Percentiles rank a stretch among this genome's conserved stretches.
Conservation (phyloP, 2,113 vertebrate genomes). For the Hucho hucho region DNA sequence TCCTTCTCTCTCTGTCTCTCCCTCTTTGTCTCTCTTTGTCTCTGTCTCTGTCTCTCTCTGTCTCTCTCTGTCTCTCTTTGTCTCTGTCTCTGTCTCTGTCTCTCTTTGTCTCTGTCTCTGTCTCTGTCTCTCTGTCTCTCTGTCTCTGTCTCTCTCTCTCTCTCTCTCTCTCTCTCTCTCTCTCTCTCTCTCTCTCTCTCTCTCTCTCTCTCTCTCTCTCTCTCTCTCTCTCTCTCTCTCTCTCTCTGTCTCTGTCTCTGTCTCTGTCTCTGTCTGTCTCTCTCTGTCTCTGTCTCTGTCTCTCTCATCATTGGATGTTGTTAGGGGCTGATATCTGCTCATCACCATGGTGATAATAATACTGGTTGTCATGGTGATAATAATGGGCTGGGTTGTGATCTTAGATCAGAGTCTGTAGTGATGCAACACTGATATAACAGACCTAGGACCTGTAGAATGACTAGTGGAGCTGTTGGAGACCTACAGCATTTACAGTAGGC, state of each 20-base stretch:
- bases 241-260: neutral
- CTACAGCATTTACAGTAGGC: no score
- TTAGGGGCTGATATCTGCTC: neutral
- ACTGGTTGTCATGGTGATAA: constrained; percentile 54
- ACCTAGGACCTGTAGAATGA: neutral
- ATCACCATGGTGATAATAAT: neutral
- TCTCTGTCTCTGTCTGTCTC: neutral
- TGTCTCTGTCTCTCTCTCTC: constrained; percentile 24
- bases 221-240: neutral
- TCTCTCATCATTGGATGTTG: constrained; percentile 14
- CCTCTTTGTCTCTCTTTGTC: neutral
- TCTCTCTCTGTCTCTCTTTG: neutral
- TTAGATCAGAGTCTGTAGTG: neutral
- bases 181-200: constrained; percentile 4
- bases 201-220: neutral
- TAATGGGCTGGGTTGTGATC: constrained; percentile 1
- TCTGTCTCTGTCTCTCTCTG: neutral
- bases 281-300: constrained; percentile 8
- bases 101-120: constrained; percentile 11
- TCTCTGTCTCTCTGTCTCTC: neutral
- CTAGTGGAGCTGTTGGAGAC: no score
- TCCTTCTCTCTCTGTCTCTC: neutral
- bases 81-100: neutral
- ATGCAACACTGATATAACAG: no score
- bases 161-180: constrained; percentile 11